Evolutionary conservation across 2,888 invertebrate species (phyloP).

Genomic region (Sphaerophoria rueppellii): DNA sequence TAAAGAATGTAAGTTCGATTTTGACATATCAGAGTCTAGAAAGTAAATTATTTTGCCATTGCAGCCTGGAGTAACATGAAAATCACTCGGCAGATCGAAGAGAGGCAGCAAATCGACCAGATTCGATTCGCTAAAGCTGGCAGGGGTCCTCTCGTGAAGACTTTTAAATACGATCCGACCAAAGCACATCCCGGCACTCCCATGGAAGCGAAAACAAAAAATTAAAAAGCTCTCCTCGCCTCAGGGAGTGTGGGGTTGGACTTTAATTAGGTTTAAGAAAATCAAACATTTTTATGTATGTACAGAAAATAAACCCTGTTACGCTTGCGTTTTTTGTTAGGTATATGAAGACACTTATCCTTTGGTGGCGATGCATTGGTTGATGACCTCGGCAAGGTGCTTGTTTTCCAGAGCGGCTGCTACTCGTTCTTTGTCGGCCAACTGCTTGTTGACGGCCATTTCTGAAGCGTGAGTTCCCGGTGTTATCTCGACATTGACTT

Average conservation of each 20-base stretch:
- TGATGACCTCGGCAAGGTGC: conserved; percentile 95
- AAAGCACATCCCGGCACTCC: conserved; percentile 83
- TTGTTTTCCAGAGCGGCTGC: conserved; percentile 98
- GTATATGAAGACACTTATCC: conserved; percentile 62
- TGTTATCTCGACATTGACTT: conserved; percentile 93
- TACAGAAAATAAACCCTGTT: conserved; percentile 65
- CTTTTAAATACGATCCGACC: conserved; percentile 93
- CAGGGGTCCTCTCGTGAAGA: conserved; percentile 92
- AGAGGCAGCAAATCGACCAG: conserved; percentile 89
- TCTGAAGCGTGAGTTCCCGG: conserved; percentile 97
- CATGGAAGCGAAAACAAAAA: conserved; percentile 82
- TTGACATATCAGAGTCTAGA: neutral
- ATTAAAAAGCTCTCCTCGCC: conserved; percentile 19
- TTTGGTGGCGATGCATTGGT: conserved; percentile 89
- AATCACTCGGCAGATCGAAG: conserved; percentile 89
- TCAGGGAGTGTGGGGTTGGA: neutral
- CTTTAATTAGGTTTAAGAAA: conserved; percentile 58
- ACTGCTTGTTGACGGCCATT: conserved; percentile 96
- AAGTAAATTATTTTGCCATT: conserved; percentile 71
- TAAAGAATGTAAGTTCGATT: conserved; percentile 87
- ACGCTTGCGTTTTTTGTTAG: conserved; percentile 42
- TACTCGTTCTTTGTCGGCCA: conserved; percentile 98
- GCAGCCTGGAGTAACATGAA: conserved; percentile 92
- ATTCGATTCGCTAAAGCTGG: conserved; percentile 92
- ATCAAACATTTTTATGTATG: conserved; percentile 55